Evolutionary conservation across 2,113 vertebrate genomes (phyloP).

Genomic region (Platysteira castanea): DNA sequence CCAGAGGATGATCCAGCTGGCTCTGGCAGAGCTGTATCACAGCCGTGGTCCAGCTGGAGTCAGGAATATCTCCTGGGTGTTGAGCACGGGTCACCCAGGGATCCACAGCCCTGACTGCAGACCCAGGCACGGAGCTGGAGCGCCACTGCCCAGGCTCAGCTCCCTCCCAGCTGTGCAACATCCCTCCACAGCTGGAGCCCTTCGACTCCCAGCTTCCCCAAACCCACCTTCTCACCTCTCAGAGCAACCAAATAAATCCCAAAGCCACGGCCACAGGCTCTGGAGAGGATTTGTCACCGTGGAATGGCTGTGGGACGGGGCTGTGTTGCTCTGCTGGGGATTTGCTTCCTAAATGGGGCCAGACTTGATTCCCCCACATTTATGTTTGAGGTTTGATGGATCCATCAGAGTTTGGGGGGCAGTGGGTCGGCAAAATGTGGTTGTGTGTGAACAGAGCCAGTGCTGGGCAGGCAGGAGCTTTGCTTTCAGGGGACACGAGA

Average conservation of each 20-base stretch:
- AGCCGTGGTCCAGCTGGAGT: background rate
- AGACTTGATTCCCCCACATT: accelerated
- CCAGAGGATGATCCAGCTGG: background rate
- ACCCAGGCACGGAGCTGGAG: background rate
- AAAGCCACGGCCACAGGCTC: background rate
- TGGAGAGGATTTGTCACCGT: accelerated
- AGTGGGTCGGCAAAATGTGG: background rate
- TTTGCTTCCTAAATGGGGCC: background rate
- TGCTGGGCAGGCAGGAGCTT: background rate
- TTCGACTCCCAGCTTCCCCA: background rate
- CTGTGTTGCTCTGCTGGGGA: background rate
- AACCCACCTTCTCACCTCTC: background rate
- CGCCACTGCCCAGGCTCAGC: accelerated
- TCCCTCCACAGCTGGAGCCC: background rate
- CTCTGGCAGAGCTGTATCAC: background rate
- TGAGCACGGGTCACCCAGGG: background rate
- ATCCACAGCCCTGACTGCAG: background rate
- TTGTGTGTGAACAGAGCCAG: accelerated
- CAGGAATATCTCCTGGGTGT: background rate
- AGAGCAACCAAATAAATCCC: background rate
- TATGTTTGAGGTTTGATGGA: background rate
- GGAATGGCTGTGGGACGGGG: background rate
- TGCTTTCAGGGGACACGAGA: background rate
- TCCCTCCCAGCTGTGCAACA: background rate
- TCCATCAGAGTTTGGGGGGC: accelerated